Evolutionary conservation across 2,888 invertebrate genomes (phyloP).

Genomic region (Ernsta delagoae): DNA sequence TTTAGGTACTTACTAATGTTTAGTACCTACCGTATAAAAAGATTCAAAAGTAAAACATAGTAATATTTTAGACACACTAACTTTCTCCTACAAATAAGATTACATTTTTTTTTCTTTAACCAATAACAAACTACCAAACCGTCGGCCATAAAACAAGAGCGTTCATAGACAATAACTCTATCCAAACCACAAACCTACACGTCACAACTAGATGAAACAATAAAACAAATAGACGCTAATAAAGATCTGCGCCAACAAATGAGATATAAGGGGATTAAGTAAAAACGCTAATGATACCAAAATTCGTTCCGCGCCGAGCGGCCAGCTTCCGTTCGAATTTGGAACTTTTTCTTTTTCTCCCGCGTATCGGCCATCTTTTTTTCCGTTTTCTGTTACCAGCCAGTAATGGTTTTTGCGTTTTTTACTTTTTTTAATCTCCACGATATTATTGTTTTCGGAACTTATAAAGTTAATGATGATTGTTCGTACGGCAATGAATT

Average conservation of each 20-base stretch:
- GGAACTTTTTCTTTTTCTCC: slow-evolving; percentile 58
- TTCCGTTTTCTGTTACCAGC: slow-evolving; percentile 47
- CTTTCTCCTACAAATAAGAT: too few species aligned
- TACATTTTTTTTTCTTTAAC: neutral
- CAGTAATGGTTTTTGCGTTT: slow-evolving; percentile 38
- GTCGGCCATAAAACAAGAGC: neutral
- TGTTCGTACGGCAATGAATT: slow-evolving; percentile 64
- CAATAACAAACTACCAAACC: neutral
- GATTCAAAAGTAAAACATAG: too few species aligned
- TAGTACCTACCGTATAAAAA: too few species aligned
- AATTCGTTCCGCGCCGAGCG: slow-evolving; percentile 72
- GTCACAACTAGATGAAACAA: slow-evolving; percentile 44
- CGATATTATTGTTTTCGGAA: slow-evolving; percentile 65
- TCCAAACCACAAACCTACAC: slow-evolving; percentile 19
- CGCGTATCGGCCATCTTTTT: slow-evolving; percentile 49
- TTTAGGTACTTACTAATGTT: too few species aligned
- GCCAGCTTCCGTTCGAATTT: slow-evolving; percentile 79
- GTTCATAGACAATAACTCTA: slow-evolving; percentile 9
- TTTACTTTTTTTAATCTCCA: slow-evolving; percentile 36
- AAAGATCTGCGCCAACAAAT: slow-evolving; percentile 55
- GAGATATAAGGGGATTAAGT: slow-evolving; percentile 59
- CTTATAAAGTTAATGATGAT: slow-evolving; percentile 65
- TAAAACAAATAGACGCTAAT: slow-evolving; percentile 60
- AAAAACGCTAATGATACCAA: slow-evolving; percentile 70
- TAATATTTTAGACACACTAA: too few species aligned